phyloP scores from a whole-genome alignment of 2,797 vertebrate species.

The Enteromius mattozi region DNA sequence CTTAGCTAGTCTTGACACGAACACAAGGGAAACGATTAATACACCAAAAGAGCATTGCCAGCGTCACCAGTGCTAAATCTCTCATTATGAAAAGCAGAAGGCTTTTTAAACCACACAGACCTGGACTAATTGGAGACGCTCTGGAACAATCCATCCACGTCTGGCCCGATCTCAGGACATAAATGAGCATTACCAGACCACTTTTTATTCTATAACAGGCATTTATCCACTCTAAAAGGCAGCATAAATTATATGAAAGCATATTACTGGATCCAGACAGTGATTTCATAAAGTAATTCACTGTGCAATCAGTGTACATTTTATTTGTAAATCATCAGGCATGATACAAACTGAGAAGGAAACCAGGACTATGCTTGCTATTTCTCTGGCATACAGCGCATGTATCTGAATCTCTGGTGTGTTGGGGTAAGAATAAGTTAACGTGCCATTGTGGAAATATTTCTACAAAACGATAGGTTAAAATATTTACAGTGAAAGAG shows the following conservation, averaged over 20 bases:
- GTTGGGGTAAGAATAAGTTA: conserved; percentile 11
- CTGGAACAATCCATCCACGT: not conserved
- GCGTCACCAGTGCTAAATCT: conserved; percentile 20
- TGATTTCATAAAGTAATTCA: not conserved
- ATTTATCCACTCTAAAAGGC: conserved; percentile 8
- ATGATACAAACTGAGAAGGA: not conserved
- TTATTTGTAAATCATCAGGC: not conserved
- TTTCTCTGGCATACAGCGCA: not conserved
- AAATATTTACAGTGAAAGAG: conserved; percentile 73
- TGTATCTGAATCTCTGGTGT: not conserved
- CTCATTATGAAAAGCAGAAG: conserved; percentile 41
- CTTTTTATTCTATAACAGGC: not conserved
- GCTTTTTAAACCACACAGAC: conserved; percentile 32
- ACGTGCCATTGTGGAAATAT: conserved; percentile 37
- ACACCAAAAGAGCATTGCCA: conserved; percentile 24
- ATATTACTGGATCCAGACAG: not conserved
- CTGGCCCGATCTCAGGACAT: not conserved
- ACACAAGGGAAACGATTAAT: conserved; percentile 43
- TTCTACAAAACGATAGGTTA: conserved; percentile 12
- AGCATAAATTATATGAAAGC: not conserved
- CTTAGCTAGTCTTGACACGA: conserved; percentile 39
- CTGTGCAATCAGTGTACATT: not conserved
- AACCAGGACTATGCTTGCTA: not conserved
- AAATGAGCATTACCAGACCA: conserved; percentile 15
- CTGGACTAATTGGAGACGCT: conserved; percentile 6